phyloP scores from a whole-genome alignment of 1,140 invertebrate genomes.

The Thaumatotibia leucotreta region DNA sequence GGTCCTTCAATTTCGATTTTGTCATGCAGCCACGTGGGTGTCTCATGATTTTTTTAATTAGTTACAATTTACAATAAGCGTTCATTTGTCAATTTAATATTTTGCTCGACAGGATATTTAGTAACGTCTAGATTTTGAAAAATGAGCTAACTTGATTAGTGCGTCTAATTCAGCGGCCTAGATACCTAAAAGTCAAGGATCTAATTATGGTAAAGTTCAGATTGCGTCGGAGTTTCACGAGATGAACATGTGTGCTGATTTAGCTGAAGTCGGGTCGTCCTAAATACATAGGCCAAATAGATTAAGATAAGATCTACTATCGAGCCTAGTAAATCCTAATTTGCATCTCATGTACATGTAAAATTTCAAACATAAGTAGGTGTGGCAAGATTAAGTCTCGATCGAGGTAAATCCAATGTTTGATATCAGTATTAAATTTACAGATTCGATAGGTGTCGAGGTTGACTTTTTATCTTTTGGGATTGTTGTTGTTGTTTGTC shows the following conservation, averaged over 20 bases:
- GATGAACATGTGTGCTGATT: background rate
- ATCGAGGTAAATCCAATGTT: too few species aligned
- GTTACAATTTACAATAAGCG: background rate
- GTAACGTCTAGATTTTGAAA: background rate
- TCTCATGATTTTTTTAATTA: background rate
- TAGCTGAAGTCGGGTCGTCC: background rate
- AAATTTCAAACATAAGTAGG: too few species aligned
- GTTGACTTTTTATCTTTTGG: too few species aligned
- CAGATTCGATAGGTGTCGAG: too few species aligned
- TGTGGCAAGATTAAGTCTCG: too few species aligned
- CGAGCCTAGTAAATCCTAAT: background rate
- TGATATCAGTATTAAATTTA: too few species aligned
- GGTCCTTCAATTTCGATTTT: background rate
- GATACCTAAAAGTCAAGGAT: slow-evolving; percentile 11
- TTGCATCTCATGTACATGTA: too few species aligned
- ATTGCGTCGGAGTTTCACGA: background rate
- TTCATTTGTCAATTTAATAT: background rate
- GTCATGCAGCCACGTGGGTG: background rate
- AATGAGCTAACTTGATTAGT: slow-evolving; percentile 1
- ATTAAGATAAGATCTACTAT: background rate
- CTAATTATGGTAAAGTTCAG: slow-evolving; percentile 11
- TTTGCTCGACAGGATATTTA: background rate
- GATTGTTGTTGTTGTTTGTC: too few species aligned
- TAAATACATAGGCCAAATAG: background rate
- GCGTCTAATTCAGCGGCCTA: background rate